Conservation (phyloP, 1,140 invertebrate species). For the Drosophila obscura region DNA sequence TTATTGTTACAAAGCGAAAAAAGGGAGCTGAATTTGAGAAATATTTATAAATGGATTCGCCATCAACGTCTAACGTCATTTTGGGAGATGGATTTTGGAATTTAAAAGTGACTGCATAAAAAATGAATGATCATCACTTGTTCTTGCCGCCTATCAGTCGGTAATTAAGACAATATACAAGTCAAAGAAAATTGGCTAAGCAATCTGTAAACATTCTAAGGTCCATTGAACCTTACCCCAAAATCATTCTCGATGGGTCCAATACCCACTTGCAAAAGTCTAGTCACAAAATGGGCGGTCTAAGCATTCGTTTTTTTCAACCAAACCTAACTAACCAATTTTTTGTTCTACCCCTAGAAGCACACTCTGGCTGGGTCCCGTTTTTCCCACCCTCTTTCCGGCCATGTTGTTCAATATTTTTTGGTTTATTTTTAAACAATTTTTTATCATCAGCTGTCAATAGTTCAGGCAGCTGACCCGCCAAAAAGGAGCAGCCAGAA, state of each 20-base stretch:
- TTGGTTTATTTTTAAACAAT: slow-evolving; percentile 70
- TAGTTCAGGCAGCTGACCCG: slow-evolving; percentile 70
- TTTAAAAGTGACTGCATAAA: no score
- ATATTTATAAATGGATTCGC: no score
- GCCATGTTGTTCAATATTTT: slow-evolving; percentile 21
- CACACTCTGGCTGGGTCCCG: slow-evolving; percentile 1
- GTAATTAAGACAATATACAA: no score
- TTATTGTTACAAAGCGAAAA: no score
- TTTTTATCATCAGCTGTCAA: slow-evolving; percentile 81
- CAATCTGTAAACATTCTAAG: no score
- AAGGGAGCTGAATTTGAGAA: no score
- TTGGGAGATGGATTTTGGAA: no score
- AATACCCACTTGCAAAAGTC: slow-evolving; percentile 6
- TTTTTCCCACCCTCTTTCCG: neutral
- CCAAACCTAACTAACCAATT: slow-evolving; percentile 9
- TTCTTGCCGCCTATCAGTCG: no score
- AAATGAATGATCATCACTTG: no score
- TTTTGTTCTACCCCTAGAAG: neutral
- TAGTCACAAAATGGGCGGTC: slow-evolving; percentile 1
- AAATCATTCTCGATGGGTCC: neutral
- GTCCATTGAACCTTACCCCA: neutral
- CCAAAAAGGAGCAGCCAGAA: slow-evolving; percentile 43
- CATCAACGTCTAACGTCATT: no score
- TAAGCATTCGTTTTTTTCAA: slow-evolving; percentile 13
- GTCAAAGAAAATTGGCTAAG: no score